Percentiles rank a stretch among this genome's conserved stretches.
Conservation (phyloP, 2,888 invertebrate species). For the Emmelina monodactyla region DNA sequence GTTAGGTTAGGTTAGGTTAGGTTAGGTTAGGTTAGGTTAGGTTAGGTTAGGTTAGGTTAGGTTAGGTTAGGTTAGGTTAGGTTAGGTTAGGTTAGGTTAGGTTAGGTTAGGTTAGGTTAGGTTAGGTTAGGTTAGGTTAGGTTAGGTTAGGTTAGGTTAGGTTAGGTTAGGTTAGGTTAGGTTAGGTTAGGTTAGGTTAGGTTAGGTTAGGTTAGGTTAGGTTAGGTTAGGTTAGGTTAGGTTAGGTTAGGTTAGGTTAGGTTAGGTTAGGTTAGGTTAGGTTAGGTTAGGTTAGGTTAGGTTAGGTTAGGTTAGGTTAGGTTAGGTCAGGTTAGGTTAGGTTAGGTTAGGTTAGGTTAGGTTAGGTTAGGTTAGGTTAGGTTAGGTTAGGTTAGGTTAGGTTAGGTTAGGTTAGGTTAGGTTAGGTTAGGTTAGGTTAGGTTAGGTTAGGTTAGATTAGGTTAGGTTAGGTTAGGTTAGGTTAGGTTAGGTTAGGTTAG, state of each 20-base stretch:
- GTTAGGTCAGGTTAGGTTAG: slow-evolving; percentile 11
- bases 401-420: slow-evolving; percentile 7
- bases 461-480: slow-evolving; percentile 6
- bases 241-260: slow-evolving; percentile 17
- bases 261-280: slow-evolving; percentile 19
- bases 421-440: slow-evolving; percentile 7
- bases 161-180: slow-evolving; percentile 4
- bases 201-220: slow-evolving; percentile 15
- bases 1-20: slow-evolving; percentile 16
- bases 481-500: slow-evolving; percentile 7
- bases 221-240: slow-evolving; percentile 16
- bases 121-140: slow-evolving; percentile 14
- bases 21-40: slow-evolving; percentile 16
- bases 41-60: slow-evolving; percentile 12
- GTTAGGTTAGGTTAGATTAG: slow-evolving; percentile 6
- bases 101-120: slow-evolving; percentile 16
- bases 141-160: slow-evolving; percentile 11
- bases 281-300: slow-evolving; percentile 18
- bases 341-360: slow-evolving; percentile 8
- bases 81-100: slow-evolving; percentile 6
- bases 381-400: slow-evolving; percentile 6
- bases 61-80: slow-evolving; percentile 12
- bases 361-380: slow-evolving; percentile 7
- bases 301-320: slow-evolving; percentile 17
- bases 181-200: slow-evolving; percentile 13